Evolutionary conservation across 2,113 vertebrate species (phyloP).

Genomic region (Cheirogaleus medius): DNA sequence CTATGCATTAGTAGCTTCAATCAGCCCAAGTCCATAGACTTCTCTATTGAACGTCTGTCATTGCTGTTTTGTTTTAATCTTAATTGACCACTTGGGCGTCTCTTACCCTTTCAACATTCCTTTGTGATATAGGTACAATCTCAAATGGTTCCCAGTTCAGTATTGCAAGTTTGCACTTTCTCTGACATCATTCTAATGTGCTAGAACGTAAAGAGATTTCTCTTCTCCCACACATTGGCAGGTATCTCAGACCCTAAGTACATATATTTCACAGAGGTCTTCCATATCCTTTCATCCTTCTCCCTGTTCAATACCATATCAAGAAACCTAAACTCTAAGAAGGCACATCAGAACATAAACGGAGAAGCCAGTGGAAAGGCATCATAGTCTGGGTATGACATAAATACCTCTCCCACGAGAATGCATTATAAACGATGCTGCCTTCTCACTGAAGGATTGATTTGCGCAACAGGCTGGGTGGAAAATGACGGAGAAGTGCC

Average conservation of each 20-base stretch:
- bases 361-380: background rate
- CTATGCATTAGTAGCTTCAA: background rate
- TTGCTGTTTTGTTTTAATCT: constrained; percentile 57
- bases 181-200: background rate
- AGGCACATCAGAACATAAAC: background rate
- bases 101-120: constrained; percentile 51
- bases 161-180: background rate
- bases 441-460: background rate
- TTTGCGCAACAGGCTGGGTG: background rate
- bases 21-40: constrained; percentile 28
- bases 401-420: background rate
- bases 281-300: background rate
- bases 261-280: background rate
- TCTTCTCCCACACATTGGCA: background rate
- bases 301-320: background rate
- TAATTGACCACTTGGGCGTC: constrained; percentile 47
- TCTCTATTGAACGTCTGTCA: constrained; percentile 58
- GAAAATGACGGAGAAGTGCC: background rate
- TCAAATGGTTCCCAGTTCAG: constrained; percentile 17
- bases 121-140: constrained; percentile 29
- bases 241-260: background rate
- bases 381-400: background rate
- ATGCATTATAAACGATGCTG: background rate
- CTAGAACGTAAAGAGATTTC: background rate
- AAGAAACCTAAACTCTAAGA: background rate